Percentiles rank a stretch among this genome's conserved stretches.
These are phyloP conservation scores for Tetramorium alpestre DNA, from an alignment of 1,140 invertebrate genomes.

Conservation along the genomic window DNA sequence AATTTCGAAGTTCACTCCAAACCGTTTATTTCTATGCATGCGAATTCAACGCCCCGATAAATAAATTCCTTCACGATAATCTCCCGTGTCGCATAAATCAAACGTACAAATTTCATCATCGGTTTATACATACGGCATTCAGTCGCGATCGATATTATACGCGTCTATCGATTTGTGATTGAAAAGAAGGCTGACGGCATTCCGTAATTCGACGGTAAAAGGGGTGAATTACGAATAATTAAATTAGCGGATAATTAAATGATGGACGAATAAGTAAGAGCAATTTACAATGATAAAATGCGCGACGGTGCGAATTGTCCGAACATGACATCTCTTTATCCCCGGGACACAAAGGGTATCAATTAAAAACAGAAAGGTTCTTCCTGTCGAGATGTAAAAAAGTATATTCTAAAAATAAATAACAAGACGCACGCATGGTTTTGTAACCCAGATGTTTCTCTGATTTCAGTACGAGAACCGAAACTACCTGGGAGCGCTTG, in stretches of 20 bases:
- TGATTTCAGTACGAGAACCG: conserved; percentile 82
- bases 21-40: conserved; percentile 13
- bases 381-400: background rate
- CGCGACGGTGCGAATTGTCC: background rate
- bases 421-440: background rate
- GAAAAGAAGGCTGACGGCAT: background rate
- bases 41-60: conserved; percentile 41
- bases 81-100: background rate
- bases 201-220: background rate
- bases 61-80: conserved; percentile 7
- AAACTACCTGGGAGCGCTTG: conserved; percentile 81
- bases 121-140: no score
- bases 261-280: background rate
- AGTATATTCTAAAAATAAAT: background rate
- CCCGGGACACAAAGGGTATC: background rate
- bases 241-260: background rate
- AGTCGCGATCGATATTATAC: background rate
- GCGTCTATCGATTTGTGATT: background rate
- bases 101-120: conserved; percentile 23
- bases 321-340: background rate
- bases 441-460: conserved; percentile 48
- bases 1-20: conserved; percentile 5
- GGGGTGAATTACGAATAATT: background rate
- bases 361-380: background rate
- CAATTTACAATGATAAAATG: background rate